Base-by-base conservation (phyloP, 2,888 invertebrate species). In the Apamea anceps region DNA sequence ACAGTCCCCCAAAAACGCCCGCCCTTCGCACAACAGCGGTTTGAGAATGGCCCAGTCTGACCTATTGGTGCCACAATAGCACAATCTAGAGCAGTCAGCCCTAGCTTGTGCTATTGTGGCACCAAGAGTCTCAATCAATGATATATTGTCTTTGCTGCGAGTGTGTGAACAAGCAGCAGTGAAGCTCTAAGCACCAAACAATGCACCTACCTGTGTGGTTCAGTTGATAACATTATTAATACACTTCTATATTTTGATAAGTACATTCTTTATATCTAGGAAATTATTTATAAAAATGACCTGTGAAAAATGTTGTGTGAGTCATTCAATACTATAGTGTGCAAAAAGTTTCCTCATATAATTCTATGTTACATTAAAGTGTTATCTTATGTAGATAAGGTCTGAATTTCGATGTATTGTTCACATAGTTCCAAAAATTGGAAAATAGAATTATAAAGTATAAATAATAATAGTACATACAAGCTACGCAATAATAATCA, bases 211-310 rank as follows among this genome's bases (percentile, higher is more conserved):
- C 8, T 15, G 1, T 71, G 7, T n/a, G 2, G 12, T 12, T 71
- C 32, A 48, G 45, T 25, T 48, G 32, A 25, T n/a, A 37, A 37
- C 37, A 37, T 37, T 37, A 51, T 13, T 70, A 51, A 32, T 51
- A 71, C 25, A 45, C 2, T 42, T 57, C 18, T 3, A 18, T 62
- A n/a, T 60, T 6, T 37, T 62, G n/a, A 48, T 76, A 76, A 18
- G 48, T 21, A 37, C 62, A 77, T 62, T 77, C 15, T 62, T 37
- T 21, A n/a, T 75, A 62, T 15, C 3, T n/a, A 37, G 6, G n/a
- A 25, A 48, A 37, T 6, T 48, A n/a, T 37, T 48, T 21, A 76
- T 60, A 76, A 76, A 75, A 75, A 57, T 18, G 8, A 45, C 42
- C 28, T 73, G n/a, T n/a, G n/a, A 45, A 32, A 5, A 42, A 54